Base-by-base conservation (phyloP, 2,888 invertebrate genomes). In the Laothoe populi region DNA sequence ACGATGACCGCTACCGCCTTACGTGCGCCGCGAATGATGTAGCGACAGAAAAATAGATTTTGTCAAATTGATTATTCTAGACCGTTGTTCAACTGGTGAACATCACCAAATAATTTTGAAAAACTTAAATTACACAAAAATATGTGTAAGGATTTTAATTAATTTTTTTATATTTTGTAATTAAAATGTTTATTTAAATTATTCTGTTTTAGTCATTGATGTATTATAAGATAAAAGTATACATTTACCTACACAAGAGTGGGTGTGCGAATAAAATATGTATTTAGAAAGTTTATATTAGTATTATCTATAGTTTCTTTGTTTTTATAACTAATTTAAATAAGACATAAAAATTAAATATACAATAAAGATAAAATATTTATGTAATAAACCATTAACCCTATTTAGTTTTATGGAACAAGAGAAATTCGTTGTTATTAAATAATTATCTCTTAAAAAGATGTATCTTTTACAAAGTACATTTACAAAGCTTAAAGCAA, bases 1-100 rank as follows among this genome's bases (percentile, higher is more conserved):
- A 92, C 88, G 91, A 90, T 81, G 84, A 72, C 84, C 80, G 92
- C 92, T 92, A 92, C 92, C 73, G 91, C 87, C 91, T 92, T 92
- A 92, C 92, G 90, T 90, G 84, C 68, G 66, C 63, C 64, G 64
- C 65, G 69, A 69, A 70, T 65, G 69, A 42, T 63, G 85, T 86
- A 87, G 77, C 62, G 87, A 82, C 79, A 84, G 84, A 66, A 70
- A 75, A 81, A 83, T 80, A 82, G 79, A 81, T 77, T 78, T 81
- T 69, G 72, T 65, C 71, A 70, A 77, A 80, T 79, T 3, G n/a
- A 0, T 4, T 49, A 26, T 53, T 10, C 10, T 44, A 44, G 8
- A 8, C 13, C 38, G 38, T 13, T 38, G 38, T 7, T 38, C 2
- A 31, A 31, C 26, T 4, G 26, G 5, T 26, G 5, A 2, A 26